Conservation (phyloP, 2,797 vertebrate genomes). For the Hemibagrus guttatus region DNA sequence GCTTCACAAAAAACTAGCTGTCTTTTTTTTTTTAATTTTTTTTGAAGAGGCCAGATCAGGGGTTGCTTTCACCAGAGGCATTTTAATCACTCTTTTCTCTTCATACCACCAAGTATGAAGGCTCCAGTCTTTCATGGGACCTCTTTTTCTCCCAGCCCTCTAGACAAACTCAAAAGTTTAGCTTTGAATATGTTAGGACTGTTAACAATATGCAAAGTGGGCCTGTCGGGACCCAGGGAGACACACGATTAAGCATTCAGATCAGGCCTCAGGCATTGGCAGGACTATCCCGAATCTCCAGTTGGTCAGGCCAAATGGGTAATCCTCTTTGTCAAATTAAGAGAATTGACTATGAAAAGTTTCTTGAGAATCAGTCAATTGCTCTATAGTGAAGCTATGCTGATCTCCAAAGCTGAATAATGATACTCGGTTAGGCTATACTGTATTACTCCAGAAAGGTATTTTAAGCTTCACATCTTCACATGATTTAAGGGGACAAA, state of each 20-base stretch:
- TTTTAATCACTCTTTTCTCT: slow-evolving; percentile 62
- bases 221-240: slow-evolving; percentile 64
- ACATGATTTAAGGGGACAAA: not conserved
- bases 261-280: slow-evolving; percentile 67
- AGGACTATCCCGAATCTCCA: slow-evolving; percentile 67
- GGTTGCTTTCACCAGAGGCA: slow-evolving; percentile 52
- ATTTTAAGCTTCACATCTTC: not conserved
- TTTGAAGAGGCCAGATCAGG: slow-evolving; percentile 43
- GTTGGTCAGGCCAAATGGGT: slow-evolving; percentile 62
- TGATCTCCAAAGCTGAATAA: not conserved
- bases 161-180: slow-evolving; percentile 69
- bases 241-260: slow-evolving; percentile 77
- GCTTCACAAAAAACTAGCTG: slow-evolving; percentile 42
- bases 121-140: slow-evolving; percentile 63
- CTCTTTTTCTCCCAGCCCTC: slow-evolving; percentile 50
- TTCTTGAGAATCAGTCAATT: not conserved
- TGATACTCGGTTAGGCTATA: not conserved
- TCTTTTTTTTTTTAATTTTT: slow-evolving; percentile 12
- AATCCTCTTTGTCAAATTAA: slow-evolving; percentile 77
- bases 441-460: not conserved
- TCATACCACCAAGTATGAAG: slow-evolving; percentile 67
- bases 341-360: slow-evolving; percentile 15
- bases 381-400: not conserved
- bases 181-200: slow-evolving; percentile 69
- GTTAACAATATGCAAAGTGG: slow-evolving; percentile 75